A percentile compares a stretch with the other conserved stretches of the same genome.
Conservation (phyloP, 2,888 invertebrate species). For the Drosophila barbarae region DNA sequence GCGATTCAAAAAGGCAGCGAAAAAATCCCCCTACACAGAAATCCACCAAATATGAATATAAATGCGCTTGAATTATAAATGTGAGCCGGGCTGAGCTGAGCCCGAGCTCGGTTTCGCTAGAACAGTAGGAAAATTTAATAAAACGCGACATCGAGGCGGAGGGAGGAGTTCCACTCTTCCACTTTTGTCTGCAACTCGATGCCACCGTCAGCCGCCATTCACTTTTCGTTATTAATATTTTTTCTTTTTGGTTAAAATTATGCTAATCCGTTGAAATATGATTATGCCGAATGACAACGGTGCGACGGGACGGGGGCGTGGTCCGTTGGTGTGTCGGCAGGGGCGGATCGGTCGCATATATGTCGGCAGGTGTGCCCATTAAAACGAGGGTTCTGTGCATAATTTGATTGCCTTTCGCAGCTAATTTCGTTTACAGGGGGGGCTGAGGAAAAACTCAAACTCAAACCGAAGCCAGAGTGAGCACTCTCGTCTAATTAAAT, state of each 20-base stretch:
- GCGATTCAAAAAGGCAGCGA: conserved; percentile 19
- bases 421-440: conserved; percentile 54
- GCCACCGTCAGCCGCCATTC: conserved; percentile 56
- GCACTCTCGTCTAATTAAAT: conserved; percentile 64
- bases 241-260: conserved; percentile 67
- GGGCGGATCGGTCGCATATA: conserved; percentile 26
- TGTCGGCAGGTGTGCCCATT: conserved; percentile 41
- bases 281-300: conserved; percentile 73
- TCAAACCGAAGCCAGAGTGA: conserved; percentile 12
- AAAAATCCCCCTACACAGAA: conserved; percentile 50
- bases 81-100: conserved; percentile 23
- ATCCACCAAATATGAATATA: conserved; percentile 65
- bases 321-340: neutral
- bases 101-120: conserved; percentile 11
- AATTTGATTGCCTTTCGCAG: conserved; percentile 70
- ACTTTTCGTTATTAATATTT: conserved; percentile 76
- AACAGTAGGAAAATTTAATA: conserved; percentile 69
- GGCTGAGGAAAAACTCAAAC: neutral
- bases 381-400: conserved; percentile 50
- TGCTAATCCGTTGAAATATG: conserved; percentile 77
- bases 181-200: conserved; percentile 41
- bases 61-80: conserved; percentile 48
- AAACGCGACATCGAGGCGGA: conserved; percentile 29
- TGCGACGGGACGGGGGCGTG: conserved; percentile 40
- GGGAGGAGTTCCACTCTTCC: conserved; percentile 8